phyloP scores from a whole-genome alignment of 37 sponge, comb jelly and placozoan genomes.

The Dysidea cf. avara region DNA sequence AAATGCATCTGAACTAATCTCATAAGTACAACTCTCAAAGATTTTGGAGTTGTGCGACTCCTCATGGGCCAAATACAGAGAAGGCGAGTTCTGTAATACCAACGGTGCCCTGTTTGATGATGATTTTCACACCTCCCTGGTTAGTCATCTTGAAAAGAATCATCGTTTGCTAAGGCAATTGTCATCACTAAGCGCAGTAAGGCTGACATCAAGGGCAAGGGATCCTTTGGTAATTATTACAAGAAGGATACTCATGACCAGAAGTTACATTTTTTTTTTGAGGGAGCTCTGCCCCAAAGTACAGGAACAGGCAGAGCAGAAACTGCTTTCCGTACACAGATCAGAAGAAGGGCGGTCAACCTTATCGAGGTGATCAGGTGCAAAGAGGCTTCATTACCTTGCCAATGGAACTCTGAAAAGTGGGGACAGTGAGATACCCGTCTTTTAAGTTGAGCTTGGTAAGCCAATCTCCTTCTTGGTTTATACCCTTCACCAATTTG shows the following conservation, averaged over 20 bases:
- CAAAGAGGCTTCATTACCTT: too few species aligned
- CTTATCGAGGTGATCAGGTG: not conserved
- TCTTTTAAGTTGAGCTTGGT: too few species aligned
- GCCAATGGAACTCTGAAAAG: too few species aligned
- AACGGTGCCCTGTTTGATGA: constrained; percentile 33
- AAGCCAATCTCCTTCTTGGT: too few species aligned
- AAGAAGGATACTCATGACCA: constrained; percentile 4
- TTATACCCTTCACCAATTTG: too few species aligned
- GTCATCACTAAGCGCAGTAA: constrained; percentile 13
- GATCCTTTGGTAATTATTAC: not conserved
- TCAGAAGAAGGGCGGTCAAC: not conserved
- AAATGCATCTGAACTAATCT: constrained; percentile 8
- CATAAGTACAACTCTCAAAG: not conserved
- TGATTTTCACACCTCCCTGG: constrained; percentile 12
- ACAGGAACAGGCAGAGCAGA: constrained; percentile 37
- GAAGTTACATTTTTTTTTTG: constrained; percentile 20
- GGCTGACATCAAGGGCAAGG: not conserved
- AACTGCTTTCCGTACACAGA: constrained; percentile 5
- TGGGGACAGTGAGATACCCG: too few species aligned
- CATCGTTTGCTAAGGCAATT: constrained; percentile 20
- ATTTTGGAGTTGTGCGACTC: constrained; percentile 1
- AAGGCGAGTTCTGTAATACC: not conserved
- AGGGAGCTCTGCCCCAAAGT: constrained; percentile 35
- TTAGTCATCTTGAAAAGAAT: constrained; percentile 19
- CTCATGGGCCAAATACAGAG: constrained; percentile 1